Base-by-base conservation (phyloP, 2,113 vertebrate genomes). In the Archilochus colubris region DNA sequence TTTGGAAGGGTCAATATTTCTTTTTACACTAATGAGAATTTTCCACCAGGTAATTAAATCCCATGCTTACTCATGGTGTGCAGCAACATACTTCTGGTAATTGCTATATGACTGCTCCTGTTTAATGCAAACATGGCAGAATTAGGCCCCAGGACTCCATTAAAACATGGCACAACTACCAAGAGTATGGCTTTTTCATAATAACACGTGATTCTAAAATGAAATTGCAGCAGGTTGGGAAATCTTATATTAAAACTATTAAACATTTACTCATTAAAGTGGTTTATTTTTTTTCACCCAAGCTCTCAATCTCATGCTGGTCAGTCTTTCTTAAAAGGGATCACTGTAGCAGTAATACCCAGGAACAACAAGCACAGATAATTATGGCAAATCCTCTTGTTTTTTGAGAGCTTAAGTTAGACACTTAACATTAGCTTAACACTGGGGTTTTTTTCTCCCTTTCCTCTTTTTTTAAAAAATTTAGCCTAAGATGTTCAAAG, bases 241-340 rank as follows among this genome's bases (percentile, higher is more conserved):
- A 96, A 96, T 79, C 73, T 88, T 87, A 9, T 28, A 92, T 92
- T 69, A 91, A 88, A 91, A 66, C 38, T 86, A 63, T 86, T 91
- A 94, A 79, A 70, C 0, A 0, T n/a, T 82, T 74, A 25, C 61
- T 94, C 50, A 74, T 62, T 82, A n/a, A 87, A 86, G 28, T 19
- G 28, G 16, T 86, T 77, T 61, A 7, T 31, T 74, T 86, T 53
- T 94, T 74, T 91, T 74, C 61, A 91, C 24, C 9, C 9, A 31
- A n/a, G 3, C 17, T 77, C 48, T 69, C 64, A 27, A 27, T 69
- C 54, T 63, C 84, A 44, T 0, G 0, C 23, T 27, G 43, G 36
- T 58, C 16, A 7, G 50, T n/a, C 55, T 44, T 73, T 59, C 55
- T 73, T 82, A 3, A 3, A 91, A 64, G 46, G 55, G 59, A 68